These are phyloP conservation scores for Apogon talboti DNA, from an alignment of 2,797 vertebrate genomes.

Conservation along the genomic window DNA sequence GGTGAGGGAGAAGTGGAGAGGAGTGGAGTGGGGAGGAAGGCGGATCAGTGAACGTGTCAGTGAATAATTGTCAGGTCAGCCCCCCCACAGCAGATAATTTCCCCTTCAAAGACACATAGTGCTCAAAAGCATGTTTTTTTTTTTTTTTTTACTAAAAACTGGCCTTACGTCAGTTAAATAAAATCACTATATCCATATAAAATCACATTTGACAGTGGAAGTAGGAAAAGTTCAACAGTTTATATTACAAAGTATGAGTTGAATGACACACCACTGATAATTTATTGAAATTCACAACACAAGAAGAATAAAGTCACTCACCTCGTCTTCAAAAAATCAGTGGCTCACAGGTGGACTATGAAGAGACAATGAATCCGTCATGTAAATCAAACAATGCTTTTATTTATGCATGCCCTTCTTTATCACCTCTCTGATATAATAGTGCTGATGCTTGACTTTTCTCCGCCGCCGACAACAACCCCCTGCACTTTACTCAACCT, in stretches of 20 bases:
- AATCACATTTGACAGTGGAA: not conserved
- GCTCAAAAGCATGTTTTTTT: not conserved
- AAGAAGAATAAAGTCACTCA: slow-evolving; percentile 42
- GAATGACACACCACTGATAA: not conserved
- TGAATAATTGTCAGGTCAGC: slow-evolving; percentile 72
- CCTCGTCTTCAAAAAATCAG: slow-evolving; percentile 37
- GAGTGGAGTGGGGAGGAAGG: slow-evolving; percentile 14
- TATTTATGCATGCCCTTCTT: slow-evolving; percentile 52
- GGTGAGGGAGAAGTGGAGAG: slow-evolving; percentile 5
- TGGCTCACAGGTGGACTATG: slow-evolving; percentile 33
- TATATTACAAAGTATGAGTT: not conserved
- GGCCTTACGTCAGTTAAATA: too few species aligned
- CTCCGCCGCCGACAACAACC: slow-evolving; percentile 42
- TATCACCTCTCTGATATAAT: slow-evolving; percentile 75
- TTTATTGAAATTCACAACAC: not conserved
- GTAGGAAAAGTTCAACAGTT: not conserved
- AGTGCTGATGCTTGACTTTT: slow-evolving; percentile 73
- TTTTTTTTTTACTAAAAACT: not conserved
- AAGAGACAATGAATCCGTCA: slow-evolving; percentile 40
- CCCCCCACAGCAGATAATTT: not conserved
- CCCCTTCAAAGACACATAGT: slow-evolving; percentile 1
- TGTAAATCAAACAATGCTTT: slow-evolving; percentile 59
- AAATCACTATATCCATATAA: too few species aligned
- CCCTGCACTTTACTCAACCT: slow-evolving; percentile 67
- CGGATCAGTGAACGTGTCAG: slow-evolving; percentile 44